A percentile compares a stretch with the other conserved stretches of the same genome.
Conservation (phyloP, 2,113 vertebrate species). For the Antigone vipio region DNA sequence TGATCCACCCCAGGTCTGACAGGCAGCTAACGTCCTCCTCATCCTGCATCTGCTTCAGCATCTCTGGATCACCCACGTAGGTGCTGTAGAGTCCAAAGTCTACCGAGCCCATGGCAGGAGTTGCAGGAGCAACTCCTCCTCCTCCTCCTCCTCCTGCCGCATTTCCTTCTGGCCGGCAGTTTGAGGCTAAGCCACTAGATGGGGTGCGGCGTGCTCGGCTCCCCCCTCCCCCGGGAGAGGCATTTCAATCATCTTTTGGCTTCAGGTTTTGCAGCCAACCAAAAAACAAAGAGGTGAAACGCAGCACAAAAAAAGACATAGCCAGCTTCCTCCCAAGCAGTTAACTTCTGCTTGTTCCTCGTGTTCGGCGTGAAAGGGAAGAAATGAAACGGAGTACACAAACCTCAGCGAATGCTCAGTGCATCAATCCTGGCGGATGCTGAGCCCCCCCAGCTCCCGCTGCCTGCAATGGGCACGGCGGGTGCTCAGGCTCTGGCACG, state of each 20-base stretch:
- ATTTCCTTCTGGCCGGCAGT: constrained; percentile 17
- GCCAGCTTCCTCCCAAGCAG: constrained; percentile 42
- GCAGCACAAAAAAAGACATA: neutral
- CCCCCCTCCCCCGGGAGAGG: neutral
- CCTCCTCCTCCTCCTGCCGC: neutral
- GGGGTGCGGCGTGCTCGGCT: constrained; percentile 63
- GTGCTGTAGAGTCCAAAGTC: neutral
- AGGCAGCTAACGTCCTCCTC: neutral
- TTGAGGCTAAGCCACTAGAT: constrained; percentile 70
- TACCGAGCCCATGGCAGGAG: neutral
- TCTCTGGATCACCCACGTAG: neutral
- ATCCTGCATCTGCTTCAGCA: neutral
- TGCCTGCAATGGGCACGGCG: neutral
- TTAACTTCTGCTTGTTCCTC: constrained; percentile 48
- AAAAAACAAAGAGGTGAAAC: constrained; percentile 62
- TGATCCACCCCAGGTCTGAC: neutral
- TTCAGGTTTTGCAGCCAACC: constrained; percentile 40
- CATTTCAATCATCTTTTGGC: constrained; percentile 25
- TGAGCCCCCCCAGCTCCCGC: neutral
- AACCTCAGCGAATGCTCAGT: neutral
- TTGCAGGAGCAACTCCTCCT: neutral
- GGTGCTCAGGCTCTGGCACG: constrained; percentile 34
- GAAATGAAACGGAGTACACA: neutral
- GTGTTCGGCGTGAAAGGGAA: constrained; percentile 23
- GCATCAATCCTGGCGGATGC: neutral